Base-by-base conservation (phyloP, 2,113 vertebrate species). In the Otolemur garnettii region DNA sequence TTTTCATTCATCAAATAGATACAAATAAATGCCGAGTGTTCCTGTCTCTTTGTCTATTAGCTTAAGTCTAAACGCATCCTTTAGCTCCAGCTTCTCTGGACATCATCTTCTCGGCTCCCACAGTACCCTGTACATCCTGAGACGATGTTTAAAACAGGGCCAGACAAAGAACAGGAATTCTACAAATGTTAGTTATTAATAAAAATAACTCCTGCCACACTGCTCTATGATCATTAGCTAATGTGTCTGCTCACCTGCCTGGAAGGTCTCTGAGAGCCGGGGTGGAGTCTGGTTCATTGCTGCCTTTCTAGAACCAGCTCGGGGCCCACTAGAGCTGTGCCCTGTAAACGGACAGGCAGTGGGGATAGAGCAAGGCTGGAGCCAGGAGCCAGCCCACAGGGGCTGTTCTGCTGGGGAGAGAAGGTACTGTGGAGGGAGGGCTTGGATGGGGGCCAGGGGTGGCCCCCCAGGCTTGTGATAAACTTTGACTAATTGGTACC, bases 401-500 rank as follows among this genome's bases (percentile, higher is more conserved):
- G 19, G 71, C 85, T 71, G 38, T 62, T 42, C 33, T 59, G 62
- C 30, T 24, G 42, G 53, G 33, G 30, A 57, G 42, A 55, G 42
- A 4, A 21, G 10, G 5, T 2, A 28, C 22, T 19, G 9, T 0
- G 0, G 38, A 35, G 24, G 45, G 45, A 30, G 18, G 8, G 28
- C 26, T 28, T 2, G 8, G 35, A 17, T 0, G 30, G 45, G 17
- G 50, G 71, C 53, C 11, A 66, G 19, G 15, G 45, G 33, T 2
- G 11, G 74, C 38, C n/a, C 19, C n/a, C 42, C 64, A 28, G 55
- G 80, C 42, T 53, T 15, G 53, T 22, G 19, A 35, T 2, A 35
- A 38, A 7, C 28, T 66, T 83, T 55, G 13, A 60, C 57, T 26
- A 10, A 59, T 4, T 21, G 35, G 71, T 19, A 8, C 30, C 42